A percentile compares a stretch with the other conserved stretches of the same genome.
Conservation (phyloP, 2,797 vertebrate species). For the Chlorospingus flavigularis region DNA sequence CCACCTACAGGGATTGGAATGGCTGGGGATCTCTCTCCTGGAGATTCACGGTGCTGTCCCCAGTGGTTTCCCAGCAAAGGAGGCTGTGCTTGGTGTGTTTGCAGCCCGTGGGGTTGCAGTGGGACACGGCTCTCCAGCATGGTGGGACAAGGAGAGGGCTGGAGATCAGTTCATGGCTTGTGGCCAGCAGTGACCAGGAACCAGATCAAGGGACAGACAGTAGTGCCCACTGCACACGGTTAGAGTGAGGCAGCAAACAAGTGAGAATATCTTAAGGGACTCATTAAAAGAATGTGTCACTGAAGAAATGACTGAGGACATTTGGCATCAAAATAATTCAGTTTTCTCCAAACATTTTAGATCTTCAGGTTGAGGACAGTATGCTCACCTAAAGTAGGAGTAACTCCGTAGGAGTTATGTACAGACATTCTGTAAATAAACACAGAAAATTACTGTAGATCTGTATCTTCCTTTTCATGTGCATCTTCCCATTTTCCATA, state of each 20-base stretch:
- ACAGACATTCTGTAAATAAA: neutral
- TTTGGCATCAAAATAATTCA: neutral
- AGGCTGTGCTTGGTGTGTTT: neutral
- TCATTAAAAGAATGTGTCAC: neutral
- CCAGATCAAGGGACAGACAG: neutral
- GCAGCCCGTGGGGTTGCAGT: neutral
- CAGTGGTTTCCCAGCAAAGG: neutral
- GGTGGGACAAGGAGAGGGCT: neutral
- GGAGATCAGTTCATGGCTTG: neutral
- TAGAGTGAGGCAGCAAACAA: neutral
- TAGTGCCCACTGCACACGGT: neutral
- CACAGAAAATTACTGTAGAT: neutral
- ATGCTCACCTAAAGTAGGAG: neutral
- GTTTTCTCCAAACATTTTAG: neutral
- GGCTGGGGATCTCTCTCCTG: neutral
- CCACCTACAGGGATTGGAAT: rapidly evolving
- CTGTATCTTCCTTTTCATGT: neutral
- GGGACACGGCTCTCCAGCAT: neutral
- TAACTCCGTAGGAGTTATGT: neutral
- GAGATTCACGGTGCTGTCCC: rapidly evolving
- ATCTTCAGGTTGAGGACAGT: neutral
- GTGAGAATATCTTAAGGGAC: neutral
- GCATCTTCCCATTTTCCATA: neutral
- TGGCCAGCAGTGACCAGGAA: neutral
- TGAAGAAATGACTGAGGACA: neutral